Conservation (phyloP, 2,888 invertebrate genomes). For the Hedychridium roseum region DNA sequence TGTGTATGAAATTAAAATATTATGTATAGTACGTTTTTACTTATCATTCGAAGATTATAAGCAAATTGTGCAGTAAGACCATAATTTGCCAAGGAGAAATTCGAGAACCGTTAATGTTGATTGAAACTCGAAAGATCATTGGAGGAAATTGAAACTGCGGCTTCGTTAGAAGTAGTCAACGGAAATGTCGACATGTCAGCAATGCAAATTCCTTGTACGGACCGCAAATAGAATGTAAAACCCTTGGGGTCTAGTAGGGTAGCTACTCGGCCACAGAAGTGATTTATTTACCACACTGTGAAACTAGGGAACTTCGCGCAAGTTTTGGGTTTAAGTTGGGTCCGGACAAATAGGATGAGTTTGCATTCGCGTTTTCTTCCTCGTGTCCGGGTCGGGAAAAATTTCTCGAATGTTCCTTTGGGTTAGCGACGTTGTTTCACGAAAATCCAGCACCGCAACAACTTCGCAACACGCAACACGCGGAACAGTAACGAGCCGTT, state of each 20-base stretch:
- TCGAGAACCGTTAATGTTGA: too few relatives aligned
- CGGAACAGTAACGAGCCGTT: not conserved
- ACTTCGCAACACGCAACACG: not conserved
- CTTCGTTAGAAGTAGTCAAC: too few relatives aligned
- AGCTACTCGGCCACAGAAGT: not conserved
- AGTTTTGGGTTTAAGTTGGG: constrained; percentile 5
- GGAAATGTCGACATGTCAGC: too few relatives aligned
- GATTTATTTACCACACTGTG: constrained; percentile 2
- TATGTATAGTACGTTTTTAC: too few relatives aligned
- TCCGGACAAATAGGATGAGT: constrained; percentile 4
- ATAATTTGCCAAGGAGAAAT: too few relatives aligned
- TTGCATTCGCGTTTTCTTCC: constrained; percentile 2
- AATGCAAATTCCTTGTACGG: not conserved
- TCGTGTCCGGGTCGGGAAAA: not conserved
- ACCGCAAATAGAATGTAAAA: not conserved
- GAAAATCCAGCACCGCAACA: not conserved
- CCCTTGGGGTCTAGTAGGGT: not conserved
- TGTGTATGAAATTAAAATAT: too few relatives aligned
- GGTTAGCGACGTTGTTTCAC: not conserved
- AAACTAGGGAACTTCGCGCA: constrained; percentile 1
- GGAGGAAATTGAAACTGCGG: too few relatives aligned
- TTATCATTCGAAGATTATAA: too few relatives aligned
- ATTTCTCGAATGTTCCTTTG: not conserved
- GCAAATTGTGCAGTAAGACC: too few relatives aligned
- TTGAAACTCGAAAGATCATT: too few relatives aligned